Conservation (phyloP, 2,797 vertebrate genomes). For the Morus bassanus region DNA sequence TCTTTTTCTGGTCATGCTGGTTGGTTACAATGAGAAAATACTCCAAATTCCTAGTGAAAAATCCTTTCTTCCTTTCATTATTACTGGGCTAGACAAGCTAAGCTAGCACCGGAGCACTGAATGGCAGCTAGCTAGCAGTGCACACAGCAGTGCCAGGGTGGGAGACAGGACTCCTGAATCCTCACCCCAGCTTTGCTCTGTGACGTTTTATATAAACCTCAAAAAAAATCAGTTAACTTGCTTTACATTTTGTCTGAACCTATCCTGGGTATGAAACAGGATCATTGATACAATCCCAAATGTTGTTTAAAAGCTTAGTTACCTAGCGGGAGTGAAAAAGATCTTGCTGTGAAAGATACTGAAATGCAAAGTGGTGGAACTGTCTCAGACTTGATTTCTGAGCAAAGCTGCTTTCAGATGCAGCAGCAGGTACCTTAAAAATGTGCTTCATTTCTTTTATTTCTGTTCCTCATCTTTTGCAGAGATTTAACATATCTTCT, state of each 20-base stretch:
- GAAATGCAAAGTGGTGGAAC: not conserved
- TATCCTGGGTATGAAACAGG: not conserved
- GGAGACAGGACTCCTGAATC: not conserved
- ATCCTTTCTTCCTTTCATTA: slow-evolving; percentile 45
- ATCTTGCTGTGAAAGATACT: not conserved
- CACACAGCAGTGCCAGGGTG: not conserved
- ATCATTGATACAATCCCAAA: not conserved
- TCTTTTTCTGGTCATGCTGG: slow-evolving; percentile 34
- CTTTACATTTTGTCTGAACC: not conserved
- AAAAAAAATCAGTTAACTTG: not conserved
- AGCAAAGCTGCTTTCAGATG: not conserved
- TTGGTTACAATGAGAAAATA: slow-evolving; percentile 58
- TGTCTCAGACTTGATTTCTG: not conserved
- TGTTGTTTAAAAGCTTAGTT: not conserved
- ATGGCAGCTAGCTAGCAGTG: not conserved
- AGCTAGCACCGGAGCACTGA: not conserved
- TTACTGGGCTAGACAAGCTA: slow-evolving; percentile 14
- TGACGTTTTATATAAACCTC: not conserved
- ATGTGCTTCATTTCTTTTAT: not conserved
- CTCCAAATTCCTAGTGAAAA: slow-evolving; percentile 50
- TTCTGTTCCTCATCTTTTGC: not conserved
- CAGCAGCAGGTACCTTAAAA: not conserved
- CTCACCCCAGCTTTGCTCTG: not conserved
- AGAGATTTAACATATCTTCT: not conserved
- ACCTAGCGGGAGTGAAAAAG: not conserved